These are phyloP conservation scores for Nephrotoma guestfalica DNA, from an alignment of 2,888 invertebrate genomes.

Conservation along the genomic window DNA sequence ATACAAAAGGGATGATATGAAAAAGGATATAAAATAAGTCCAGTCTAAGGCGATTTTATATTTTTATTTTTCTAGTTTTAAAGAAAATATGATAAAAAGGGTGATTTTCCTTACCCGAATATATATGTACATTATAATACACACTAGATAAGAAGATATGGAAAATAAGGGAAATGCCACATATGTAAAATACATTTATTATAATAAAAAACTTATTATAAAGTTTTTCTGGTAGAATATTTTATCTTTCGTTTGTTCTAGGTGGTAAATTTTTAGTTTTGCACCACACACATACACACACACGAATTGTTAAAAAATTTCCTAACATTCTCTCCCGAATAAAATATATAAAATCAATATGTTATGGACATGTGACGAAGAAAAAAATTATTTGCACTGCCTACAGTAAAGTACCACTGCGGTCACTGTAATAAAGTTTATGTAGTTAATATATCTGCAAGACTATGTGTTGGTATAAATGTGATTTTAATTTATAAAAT, in stretches of 20 bases:
- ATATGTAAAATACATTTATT: neutral
- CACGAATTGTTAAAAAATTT: neutral
- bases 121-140: neutral
- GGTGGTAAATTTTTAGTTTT: neutral
- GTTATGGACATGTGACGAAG: neutral
- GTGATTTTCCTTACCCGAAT: neutral
- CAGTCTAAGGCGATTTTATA: neutral
- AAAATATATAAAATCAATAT: neutral
- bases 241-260: neutral
- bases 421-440: neutral
- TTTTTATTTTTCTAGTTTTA: neutral
- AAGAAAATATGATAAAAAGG: neutral
- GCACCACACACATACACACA: neutral
- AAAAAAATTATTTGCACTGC: neutral
- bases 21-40: neutral
- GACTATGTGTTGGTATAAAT: neutral
- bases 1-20: neutral
- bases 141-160: neutral
- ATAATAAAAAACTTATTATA: neutral
- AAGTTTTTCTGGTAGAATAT: neutral
- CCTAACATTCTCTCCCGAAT: neutral
- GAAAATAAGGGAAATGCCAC: neutral
- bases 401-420: neutral
- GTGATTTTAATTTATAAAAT: neutral
- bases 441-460: neutral